A percentile compares a stretch with the other conserved stretches of the same genome.
Evolutionary conservation across 1,140 invertebrate genomes (phyloP).

Genomic region (Phortica variegata): DNA sequence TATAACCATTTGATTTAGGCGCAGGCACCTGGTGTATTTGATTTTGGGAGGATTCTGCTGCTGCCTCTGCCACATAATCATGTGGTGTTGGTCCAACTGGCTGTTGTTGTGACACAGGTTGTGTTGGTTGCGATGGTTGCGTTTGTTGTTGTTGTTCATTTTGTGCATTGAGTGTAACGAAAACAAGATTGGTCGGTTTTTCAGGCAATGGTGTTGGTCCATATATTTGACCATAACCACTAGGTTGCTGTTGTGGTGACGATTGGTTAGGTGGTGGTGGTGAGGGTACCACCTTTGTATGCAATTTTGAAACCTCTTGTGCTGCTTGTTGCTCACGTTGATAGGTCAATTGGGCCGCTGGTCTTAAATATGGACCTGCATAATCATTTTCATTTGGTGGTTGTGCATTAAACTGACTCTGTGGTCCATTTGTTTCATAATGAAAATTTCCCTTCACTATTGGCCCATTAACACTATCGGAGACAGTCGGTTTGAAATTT

Average conservation of each 20-base stretch:
- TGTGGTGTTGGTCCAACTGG: conserved; percentile 26
- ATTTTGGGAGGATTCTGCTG: conserved; percentile 32
- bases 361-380: conserved; percentile 4
- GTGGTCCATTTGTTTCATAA: conserved; percentile 28
- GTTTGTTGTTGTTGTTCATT: conserved; percentile 4
- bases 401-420: conserved; percentile 2
- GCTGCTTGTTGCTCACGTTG: conserved; percentile 13
- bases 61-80: conserved; percentile 37
- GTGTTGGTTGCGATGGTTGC: background rate
- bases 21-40: conserved; percentile 21
- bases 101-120: background rate
- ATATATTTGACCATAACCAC: conserved; percentile 7
- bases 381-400: conserved; percentile 14
- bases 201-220: conserved; percentile 19
- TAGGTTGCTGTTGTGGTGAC: conserved; percentile 2
- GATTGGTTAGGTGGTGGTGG: background rate
- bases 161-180: conserved; percentile 36
- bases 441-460: conserved; percentile 39
- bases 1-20: conserved; percentile 51
- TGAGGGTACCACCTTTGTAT: conserved; percentile 28
- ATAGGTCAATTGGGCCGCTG: conserved; percentile 28
- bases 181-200: conserved; percentile 28
- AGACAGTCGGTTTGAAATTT: conserved; percentile 39
- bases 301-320: conserved; percentile 11
- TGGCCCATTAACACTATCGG: conserved; percentile 20